A percentile compares a stretch with the other conserved stretches of the same genome.
Evolutionary conservation across 2,888 invertebrate species (phyloP).

Genomic region (Macaria notata): DNA sequence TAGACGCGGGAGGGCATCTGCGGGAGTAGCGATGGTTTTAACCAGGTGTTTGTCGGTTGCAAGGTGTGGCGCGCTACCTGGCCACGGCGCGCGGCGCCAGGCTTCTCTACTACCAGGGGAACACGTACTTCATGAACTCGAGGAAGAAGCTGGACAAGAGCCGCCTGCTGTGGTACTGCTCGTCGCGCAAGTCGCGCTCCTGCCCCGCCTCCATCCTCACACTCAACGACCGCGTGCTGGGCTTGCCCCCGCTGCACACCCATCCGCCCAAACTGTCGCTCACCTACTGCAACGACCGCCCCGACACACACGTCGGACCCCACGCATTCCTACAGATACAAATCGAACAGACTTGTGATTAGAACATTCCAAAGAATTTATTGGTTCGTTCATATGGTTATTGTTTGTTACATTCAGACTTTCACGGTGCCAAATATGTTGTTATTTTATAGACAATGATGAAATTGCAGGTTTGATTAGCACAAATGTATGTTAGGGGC

Average conservation of each 20-base stretch:
- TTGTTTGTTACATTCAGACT: too few species aligned
- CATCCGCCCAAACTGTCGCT: conserved; percentile 58
- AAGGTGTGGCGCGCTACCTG: conserved; percentile 50
- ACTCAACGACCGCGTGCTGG: conserved; percentile 52
- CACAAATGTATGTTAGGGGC: too few species aligned
- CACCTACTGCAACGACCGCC: conserved; percentile 30
- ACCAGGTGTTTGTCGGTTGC: conserved; percentile 25
- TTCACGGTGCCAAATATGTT: too few species aligned
- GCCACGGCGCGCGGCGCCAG: conserved; percentile 54
- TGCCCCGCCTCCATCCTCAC: conserved; percentile 60
- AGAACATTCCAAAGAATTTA: not conserved
- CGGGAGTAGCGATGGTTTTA: not conserved
- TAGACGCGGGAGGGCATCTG: not conserved
- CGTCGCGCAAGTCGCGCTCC: conserved; percentile 57
- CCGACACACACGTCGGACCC: conserved; percentile 21
- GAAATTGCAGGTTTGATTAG: too few species aligned
- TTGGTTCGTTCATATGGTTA: too few species aligned
- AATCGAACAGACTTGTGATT: conserved; percentile 22
- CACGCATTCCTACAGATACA: conserved; percentile 27
- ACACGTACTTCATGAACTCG: conserved; percentile 62
- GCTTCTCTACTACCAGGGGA: conserved; percentile 58
- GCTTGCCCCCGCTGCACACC: conserved; percentile 53
- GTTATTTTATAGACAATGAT: too few species aligned
- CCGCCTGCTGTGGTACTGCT: conserved; percentile 62
- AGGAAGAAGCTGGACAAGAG: conserved; percentile 49